Evolutionary conservation across 2,113 vertebrate species (phyloP).

Genomic region (Macaca mulatta): DNA sequence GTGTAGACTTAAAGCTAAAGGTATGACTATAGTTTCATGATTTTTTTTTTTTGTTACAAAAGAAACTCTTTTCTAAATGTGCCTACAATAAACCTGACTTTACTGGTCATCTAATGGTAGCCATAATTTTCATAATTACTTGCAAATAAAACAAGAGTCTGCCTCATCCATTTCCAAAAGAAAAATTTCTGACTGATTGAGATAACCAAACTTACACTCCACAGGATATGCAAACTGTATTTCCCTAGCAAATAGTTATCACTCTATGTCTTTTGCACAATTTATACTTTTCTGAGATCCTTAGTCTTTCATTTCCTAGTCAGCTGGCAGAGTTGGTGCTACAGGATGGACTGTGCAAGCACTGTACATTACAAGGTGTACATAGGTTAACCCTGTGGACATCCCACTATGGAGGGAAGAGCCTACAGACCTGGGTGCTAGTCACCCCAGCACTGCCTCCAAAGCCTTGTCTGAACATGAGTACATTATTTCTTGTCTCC

Average conservation of each 20-base stretch:
- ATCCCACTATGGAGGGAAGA: background rate
- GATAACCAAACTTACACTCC: background rate
- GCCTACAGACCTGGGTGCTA: background rate
- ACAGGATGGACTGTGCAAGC: background rate
- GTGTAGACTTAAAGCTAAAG: background rate
- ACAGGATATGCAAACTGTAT: background rate
- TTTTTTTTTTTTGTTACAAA: background rate
- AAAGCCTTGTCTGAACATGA: background rate
- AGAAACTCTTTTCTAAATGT: background rate
- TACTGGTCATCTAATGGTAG: background rate
- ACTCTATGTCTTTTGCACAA: background rate
- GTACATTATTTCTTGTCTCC: background rate
- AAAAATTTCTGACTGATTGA: background rate
- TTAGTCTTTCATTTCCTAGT: background rate
- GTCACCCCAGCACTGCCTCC: background rate
- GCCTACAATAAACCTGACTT: background rate
- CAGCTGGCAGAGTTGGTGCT: background rate
- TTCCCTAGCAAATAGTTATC: background rate
- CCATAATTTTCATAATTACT: slow-evolving; percentile 13
- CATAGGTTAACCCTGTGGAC: background rate
- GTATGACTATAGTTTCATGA: background rate
- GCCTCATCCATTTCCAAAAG: background rate
- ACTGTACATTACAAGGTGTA: background rate
- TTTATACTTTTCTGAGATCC: background rate
- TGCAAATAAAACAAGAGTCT: background rate